Base-by-base conservation (phyloP, 2,797 vertebrate species). In the Ciconia nigra region DNA sequence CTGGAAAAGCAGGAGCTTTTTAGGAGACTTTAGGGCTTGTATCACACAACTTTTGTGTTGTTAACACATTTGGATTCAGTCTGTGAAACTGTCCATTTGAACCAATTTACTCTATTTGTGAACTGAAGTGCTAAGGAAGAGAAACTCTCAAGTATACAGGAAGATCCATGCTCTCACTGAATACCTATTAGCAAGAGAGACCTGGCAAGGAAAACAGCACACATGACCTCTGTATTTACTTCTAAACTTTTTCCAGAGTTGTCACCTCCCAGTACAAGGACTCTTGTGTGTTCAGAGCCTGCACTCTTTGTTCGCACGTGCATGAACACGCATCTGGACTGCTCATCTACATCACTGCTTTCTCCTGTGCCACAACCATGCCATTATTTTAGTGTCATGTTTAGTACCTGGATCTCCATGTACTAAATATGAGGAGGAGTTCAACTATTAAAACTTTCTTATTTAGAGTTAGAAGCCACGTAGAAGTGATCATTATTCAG, bases 361-460 rank as follows among this genome's bases (percentile, higher is more conserved):
- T 85, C 49, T 81, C 35, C 70, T 58, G 17, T 59, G 47, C 11
- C 5, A 33, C 33, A 26, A 1, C 46, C 29, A 18, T 54, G 29
- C 26, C 35, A 54, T 57, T 76, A 57, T 77, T 89, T 87, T 14
- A 47, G 8, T 62, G 17, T 52, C 13, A 54, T 5, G 41, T 87
- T 26, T 42, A 66, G 29, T 31, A 78, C 4, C 24, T 21, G 15
- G 0, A 10, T 77, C 28, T 80, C 33, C 46, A 73, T 0, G 0
- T 62, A 54, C 4, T 61, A 73, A 73, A 37, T 13, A 77, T 29
- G 25, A 73, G 28, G 44, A 24, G 61, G 5, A 29, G 9, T 33
- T 61, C 21, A 83, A 35, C 4, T 47, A 76, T 13, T 52, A 3
- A 9, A 72, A 77, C 15, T 52, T 77, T 28, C 58, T 47, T 46